Percentiles rank a stretch among this genome's conserved stretches.
Evolutionary conservation across 2,888 invertebrate genomes (phyloP).

Genomic region (Masnerella sp.): DNA sequence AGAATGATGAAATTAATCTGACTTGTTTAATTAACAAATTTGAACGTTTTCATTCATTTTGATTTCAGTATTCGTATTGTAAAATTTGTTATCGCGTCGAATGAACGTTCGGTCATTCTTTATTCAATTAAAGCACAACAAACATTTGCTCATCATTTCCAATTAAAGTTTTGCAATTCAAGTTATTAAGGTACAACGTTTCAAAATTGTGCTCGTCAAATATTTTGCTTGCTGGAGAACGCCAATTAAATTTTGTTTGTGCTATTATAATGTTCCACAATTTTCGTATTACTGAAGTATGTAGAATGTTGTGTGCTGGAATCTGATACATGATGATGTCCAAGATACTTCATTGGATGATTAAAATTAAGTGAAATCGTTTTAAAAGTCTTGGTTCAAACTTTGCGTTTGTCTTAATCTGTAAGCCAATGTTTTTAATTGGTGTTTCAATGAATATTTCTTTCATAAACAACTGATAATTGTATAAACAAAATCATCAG

Average conservation of each 20-base stretch:
- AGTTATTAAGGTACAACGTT: neutral
- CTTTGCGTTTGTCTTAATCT: neutral
- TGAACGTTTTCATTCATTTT: too few species aligned
- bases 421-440: too few species aligned
- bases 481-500: too few species aligned
- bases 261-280: neutral
- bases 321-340: neutral
- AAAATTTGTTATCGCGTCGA: too few species aligned
- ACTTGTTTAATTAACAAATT: too few species aligned
- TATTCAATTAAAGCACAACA: constrained; percentile 5
- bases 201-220: neutral
- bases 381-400: too few species aligned
- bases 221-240: neutral
- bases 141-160: neutral
- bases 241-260: constrained; percentile 1
- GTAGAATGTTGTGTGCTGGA: neutral
- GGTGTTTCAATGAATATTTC: too few species aligned
- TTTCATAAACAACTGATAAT: too few species aligned
- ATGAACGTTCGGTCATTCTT: constrained; percentile 1
- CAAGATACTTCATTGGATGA: neutral
- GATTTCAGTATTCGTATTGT: too few species aligned
- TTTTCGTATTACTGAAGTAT: neutral
- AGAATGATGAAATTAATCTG: too few species aligned
- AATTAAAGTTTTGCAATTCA: neutral
- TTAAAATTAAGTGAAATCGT: too few species aligned